Evolutionary conservation across 1,140 invertebrate species (phyloP).

Genomic region (Chironomus striatipennis): DNA sequence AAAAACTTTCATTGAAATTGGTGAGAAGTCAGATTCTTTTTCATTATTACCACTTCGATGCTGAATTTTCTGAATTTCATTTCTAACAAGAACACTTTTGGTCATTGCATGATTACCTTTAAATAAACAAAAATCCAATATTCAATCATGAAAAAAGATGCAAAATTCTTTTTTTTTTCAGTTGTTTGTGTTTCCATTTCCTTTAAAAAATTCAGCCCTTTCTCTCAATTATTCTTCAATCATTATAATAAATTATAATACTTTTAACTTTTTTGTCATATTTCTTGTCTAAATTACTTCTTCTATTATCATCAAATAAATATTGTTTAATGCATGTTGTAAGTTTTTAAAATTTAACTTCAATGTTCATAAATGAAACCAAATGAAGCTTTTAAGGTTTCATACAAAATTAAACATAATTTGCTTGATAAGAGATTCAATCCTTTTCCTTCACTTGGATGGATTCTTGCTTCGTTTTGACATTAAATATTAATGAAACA

Average conservation of each 20-base stretch:
- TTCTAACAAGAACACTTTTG: conserved; percentile 1
- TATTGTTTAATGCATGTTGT: too few relatives aligned
- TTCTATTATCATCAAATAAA: not conserved
- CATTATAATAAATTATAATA: not conserved
- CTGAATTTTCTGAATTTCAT: not conserved
- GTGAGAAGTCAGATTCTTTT: not conserved
- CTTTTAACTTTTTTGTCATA: conserved; percentile 2
- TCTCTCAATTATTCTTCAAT: not conserved
- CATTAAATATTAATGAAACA: too few relatives aligned
- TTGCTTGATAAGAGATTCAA: too few relatives aligned
- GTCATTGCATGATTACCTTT: not conserved
- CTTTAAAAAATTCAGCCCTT: not conserved
- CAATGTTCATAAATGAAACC: too few relatives aligned
- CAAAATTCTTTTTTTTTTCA: too few relatives aligned
- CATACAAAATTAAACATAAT: too few relatives aligned
- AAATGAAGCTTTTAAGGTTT: too few relatives aligned
- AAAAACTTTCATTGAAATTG: conserved; percentile 30
- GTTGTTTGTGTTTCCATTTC: not conserved
- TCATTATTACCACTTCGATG: not conserved
- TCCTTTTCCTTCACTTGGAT: too few relatives aligned
- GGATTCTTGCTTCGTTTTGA: too few relatives aligned
- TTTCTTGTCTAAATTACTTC: not conserved
- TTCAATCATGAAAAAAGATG: not conserved
- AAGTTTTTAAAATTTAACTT: too few relatives aligned
- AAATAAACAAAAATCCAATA: not conserved